Percentiles rank a stretch among this genome's conserved stretches.
These are phyloP conservation scores for Hydrozoanthus tunicans DNA, from an alignment of 64 coral and sea anemone species.

Conservation along the genomic window DNA sequence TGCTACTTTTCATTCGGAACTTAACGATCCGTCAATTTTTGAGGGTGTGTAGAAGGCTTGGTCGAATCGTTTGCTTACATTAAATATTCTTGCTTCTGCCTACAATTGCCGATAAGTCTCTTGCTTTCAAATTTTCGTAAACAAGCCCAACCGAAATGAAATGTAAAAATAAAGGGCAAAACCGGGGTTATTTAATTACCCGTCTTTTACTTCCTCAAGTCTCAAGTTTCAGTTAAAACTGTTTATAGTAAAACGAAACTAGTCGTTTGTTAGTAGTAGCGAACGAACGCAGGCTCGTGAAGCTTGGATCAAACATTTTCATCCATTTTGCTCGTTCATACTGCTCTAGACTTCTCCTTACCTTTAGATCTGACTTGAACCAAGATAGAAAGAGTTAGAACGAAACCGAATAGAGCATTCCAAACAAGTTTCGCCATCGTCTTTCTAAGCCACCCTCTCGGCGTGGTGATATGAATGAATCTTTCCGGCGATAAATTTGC, in stretches of 20 bases:
- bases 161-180: neutral
- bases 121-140: slow-evolving; percentile 2
- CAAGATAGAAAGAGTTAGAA: neutral
- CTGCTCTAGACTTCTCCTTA: neutral
- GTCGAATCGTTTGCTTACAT: neutral
- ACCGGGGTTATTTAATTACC: neutral
- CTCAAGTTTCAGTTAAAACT: slow-evolving; percentile 6
- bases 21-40: neutral
- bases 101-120: neutral
- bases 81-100: slow-evolving; percentile 61
- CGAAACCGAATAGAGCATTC: neutral
- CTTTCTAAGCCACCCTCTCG: neutral
- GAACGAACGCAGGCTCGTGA: neutral
- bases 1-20: neutral
- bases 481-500: slow-evolving; percentile 36
- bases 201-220: neutral
- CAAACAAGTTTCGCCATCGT: slow-evolving; percentile 29
- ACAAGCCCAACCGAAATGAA: neutral
- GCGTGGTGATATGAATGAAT: slow-evolving; percentile 51
- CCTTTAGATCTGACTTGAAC: slow-evolving; percentile 7
- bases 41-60: slow-evolving; percentile 73
- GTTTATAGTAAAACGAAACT: neutral
- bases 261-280: neutral
- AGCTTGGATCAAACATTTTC: slow-evolving; percentile 9
- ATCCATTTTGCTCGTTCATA: neutral